phyloP scores from a whole-genome alignment of 2,113 vertebrate species.

The Oryzias woworae region DNA sequence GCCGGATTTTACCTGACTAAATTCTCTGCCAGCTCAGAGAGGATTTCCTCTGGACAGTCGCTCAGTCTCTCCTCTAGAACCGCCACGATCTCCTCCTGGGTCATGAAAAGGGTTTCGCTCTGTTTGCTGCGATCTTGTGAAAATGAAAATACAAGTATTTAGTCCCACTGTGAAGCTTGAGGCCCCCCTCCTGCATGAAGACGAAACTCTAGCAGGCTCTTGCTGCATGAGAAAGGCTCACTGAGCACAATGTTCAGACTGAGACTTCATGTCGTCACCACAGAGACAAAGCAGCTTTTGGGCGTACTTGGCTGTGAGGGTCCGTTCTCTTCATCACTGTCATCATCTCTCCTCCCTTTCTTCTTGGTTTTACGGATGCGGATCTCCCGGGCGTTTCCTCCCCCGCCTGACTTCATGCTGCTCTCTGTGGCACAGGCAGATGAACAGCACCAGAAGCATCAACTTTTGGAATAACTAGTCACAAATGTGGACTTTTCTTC shows the following conservation, averaged over 20 bases:
- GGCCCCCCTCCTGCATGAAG: no score
- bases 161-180: constrained; percentile 30
- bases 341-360: constrained; percentile 88
- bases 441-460: not conserved
- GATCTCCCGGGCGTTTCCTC: constrained; percentile 90
- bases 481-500: no score
- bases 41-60: constrained; percentile 89
- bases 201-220: no score
- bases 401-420: constrained; percentile 81
- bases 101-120: constrained; percentile 83
- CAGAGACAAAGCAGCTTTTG: not conserved
- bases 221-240: constrained; percentile 3
- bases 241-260: constrained; percentile 33
- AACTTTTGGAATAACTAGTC: no score
- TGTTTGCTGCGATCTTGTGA: constrained; percentile 83
- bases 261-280: not conserved
- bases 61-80: constrained; percentile 81
- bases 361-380: constrained; percentile 91
- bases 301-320: constrained; percentile 58
- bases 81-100: constrained; percentile 83
- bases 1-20: constrained; percentile 69
- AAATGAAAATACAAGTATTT: constrained; percentile 48
- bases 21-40: constrained; percentile 86
- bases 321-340: constrained; percentile 88
- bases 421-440: constrained; percentile 79